phyloP scores from a whole-genome alignment of 2,113 vertebrate genomes.

The Hypanus sabinus region DNA sequence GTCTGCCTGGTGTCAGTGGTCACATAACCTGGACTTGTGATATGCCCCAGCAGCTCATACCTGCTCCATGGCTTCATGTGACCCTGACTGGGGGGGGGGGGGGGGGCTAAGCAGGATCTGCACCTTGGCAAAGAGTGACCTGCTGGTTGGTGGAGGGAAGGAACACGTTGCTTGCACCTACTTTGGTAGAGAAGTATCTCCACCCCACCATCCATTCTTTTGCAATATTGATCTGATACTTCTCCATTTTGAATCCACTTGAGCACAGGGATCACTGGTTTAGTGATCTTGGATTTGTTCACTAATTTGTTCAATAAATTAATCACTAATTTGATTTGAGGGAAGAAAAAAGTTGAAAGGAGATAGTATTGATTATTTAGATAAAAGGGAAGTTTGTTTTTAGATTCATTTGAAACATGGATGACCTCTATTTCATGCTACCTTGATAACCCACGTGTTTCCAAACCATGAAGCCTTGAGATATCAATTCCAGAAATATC shows the following conservation, averaged over 20 bases:
- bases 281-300: not conserved
- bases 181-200: no score
- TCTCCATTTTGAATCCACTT: constrained; percentile 1
- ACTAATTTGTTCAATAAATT: not conserved
- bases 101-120: no score
- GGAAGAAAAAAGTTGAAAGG: not conserved
- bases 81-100: no score
- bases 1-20: no score
- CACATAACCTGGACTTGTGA: no score
- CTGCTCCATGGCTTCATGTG: no score
- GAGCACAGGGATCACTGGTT: constrained; percentile 13
- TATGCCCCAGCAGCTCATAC: no score
- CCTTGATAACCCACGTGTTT: not conserved
- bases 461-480: not conserved
- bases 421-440: not conserved
- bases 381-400: not conserved
- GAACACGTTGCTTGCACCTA: no score
- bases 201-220: not conserved
- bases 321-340: not conserved
- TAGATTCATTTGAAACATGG: not conserved
- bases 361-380: not conserved
- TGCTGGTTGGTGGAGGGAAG: no score
- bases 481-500: not conserved
- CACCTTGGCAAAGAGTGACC: no score
- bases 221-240: constrained; percentile 5